Base-by-base conservation (phyloP, 2,888 invertebrate genomes). In the Athripsodes cinereus region DNA sequence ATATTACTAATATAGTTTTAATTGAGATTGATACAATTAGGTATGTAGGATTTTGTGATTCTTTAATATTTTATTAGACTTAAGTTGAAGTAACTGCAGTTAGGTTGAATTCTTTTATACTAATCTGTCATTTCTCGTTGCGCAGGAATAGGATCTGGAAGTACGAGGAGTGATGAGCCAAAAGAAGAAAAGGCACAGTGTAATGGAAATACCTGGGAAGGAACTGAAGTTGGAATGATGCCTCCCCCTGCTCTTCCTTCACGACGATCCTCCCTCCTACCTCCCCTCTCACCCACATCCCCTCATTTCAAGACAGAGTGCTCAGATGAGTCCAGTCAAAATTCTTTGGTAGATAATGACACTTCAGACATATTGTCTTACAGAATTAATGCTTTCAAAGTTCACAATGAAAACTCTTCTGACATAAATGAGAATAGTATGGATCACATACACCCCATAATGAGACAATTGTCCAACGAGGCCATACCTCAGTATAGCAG, bases 241-340 rank as follows among this genome's bases (percentile, higher is more conserved):
- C 86, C 86, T 68, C 84, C 87, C 55, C 86, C 83, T 1, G 79
- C 87, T 59, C 75, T 82, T 66, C 80, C 85, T 31, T 80, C 81
- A 62, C 80, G 88, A 19, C 76, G 88, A 5, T 79, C 86, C 31
- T 83, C 87, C 22, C 67, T 79, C 65, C 80, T 84, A 49, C 70
- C 81, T 56, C 84, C 84, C 66, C 75, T 79, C 53, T 76, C 78
- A 66, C 75, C 78, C 47, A 76, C 78, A 66, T 75, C 78, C 46
- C 79, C 81, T 2, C 55, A 76, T 11, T 74, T 87, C 49, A 87
- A 87, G 71, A 84, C 83, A 50, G 84, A 88, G 74, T 74, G 86
- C 50, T 70, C 85, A 40, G 90, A 90, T 69, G 90, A 90, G 62
- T 83, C 81, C 65, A 87, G 88, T 67, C 86, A 88, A 70, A 82